Conservation (phyloP, 2,888 invertebrate species). For the Andrena dorsata region DNA sequence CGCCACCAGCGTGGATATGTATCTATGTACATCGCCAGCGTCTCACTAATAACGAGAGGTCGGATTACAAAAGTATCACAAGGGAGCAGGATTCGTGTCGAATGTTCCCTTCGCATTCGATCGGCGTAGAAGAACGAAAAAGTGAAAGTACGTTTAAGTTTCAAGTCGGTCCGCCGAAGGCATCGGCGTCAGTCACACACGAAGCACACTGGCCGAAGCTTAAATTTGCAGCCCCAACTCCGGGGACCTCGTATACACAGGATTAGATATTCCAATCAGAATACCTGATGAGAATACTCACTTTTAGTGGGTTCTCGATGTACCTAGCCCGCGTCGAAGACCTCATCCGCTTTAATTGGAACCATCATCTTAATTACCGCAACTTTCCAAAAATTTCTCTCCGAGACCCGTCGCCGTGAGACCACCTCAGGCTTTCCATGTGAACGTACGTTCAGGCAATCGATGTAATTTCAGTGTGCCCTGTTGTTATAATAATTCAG, state of each 20-base stretch:
- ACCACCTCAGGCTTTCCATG: neutral
- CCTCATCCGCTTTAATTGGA: slow-evolving; percentile 52
- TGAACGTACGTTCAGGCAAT: neutral
- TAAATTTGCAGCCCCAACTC: slow-evolving; percentile 61
- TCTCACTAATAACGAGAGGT: neutral
- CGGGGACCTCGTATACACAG: slow-evolving; percentile 56
- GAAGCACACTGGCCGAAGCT: slow-evolving; percentile 47
- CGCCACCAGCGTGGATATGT: slow-evolving; percentile 28
- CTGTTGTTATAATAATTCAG: no score
- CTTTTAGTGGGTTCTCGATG: slow-evolving; percentile 59
- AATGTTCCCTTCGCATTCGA: no score
- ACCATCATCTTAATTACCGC: slow-evolving; percentile 47
- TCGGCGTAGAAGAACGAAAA: neutral
- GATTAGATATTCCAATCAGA: slow-evolving; percentile 72
- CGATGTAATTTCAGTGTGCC: no score
- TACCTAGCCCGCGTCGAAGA: slow-evolving; percentile 46
- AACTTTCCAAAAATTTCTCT: slow-evolving; percentile 31
- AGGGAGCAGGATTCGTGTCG: no score
- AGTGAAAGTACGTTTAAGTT: slow-evolving; percentile 28
- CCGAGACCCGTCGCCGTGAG: neutral
- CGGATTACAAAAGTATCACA: no score
- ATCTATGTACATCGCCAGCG: slow-evolving; percentile 6
- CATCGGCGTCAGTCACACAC: slow-evolving; percentile 24
- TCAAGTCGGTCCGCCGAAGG: slow-evolving; percentile 32
- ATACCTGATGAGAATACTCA: slow-evolving; percentile 68